phyloP scores from a whole-genome alignment of 1,140 invertebrate genomes.

The Harlomillsia oculata region DNA sequence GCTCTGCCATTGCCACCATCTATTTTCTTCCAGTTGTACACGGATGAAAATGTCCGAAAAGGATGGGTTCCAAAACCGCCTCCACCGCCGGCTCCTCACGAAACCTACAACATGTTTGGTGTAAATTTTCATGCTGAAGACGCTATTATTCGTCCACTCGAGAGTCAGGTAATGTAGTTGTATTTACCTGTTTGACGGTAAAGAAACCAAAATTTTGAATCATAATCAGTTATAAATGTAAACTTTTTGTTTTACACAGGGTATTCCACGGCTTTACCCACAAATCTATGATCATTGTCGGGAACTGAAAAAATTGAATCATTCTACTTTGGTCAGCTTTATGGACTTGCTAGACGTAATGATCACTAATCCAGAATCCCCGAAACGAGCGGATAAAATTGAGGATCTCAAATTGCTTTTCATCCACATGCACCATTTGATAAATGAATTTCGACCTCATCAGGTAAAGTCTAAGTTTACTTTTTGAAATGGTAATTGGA shows the following conservation, averaged over 20 bases:
- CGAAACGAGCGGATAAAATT: slow-evolving; percentile 83
- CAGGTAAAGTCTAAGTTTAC: slow-evolving; percentile 47
- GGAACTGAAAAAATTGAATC: slow-evolving; percentile 94
- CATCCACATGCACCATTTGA: slow-evolving; percentile 95
- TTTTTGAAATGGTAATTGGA: slow-evolving; percentile 1
- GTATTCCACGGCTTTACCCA: slow-evolving; percentile 85
- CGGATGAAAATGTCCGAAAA: slow-evolving; percentile 83
- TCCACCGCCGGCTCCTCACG: slow-evolving; percentile 60
- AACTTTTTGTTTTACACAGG: slow-evolving; percentile 49
- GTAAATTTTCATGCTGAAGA: slow-evolving; percentile 87
- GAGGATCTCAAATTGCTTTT: slow-evolving; percentile 92
- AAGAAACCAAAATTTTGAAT: too few species aligned
- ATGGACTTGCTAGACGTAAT: slow-evolving; percentile 89
- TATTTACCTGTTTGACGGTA: too few species aligned
- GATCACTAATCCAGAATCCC: slow-evolving; percentile 83
- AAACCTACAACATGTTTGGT: slow-evolving; percentile 94
- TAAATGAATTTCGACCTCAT: slow-evolving; percentile 96
- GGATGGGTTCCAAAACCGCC: slow-evolving; percentile 77
- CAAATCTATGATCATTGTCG: slow-evolving; percentile 87
- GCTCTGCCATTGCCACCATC: slow-evolving; percentile 84
- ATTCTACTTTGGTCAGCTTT: slow-evolving; percentile 91
- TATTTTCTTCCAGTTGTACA: slow-evolving; percentile 85
- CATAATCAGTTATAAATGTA: too few species aligned
- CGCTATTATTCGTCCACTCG: slow-evolving; percentile 82
- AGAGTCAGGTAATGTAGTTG: slow-evolving; percentile 60